Conservation (phyloP, 1,140 invertebrate genomes). For the Pseudomyrmex concolor region DNA sequence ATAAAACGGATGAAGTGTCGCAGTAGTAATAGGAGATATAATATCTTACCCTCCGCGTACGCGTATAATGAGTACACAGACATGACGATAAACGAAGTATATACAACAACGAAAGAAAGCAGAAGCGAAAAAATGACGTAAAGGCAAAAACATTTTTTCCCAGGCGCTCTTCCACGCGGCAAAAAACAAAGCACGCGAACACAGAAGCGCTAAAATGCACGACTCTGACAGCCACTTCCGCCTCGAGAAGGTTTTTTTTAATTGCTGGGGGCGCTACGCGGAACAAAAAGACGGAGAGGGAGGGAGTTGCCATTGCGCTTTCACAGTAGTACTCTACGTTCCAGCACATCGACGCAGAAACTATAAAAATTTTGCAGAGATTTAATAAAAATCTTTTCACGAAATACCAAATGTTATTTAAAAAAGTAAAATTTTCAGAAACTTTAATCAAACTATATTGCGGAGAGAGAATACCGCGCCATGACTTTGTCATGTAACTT, state of each 20-base stretch:
- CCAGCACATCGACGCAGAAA: neutral
- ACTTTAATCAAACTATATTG: no score
- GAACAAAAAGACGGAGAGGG: slow-evolving; percentile 31
- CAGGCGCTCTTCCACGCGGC: slow-evolving; percentile 17
- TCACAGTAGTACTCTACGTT: neutral
- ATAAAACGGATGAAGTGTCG: no score
- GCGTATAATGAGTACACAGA: slow-evolving; percentile 41
- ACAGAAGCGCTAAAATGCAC: slow-evolving; percentile 54
- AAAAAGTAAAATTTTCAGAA: no score
- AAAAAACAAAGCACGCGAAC: slow-evolving; percentile 27
- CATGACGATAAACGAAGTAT: slow-evolving; percentile 22
- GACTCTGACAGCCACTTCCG: slow-evolving; percentile 53
- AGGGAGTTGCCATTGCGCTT: slow-evolving; percentile 20
- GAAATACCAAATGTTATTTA: neutral
- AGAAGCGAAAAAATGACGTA: slow-evolving; percentile 49
- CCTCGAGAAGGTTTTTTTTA: slow-evolving; percentile 61
- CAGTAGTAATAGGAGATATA: no score
- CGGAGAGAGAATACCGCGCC: no score
- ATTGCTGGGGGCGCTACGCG: slow-evolving; percentile 28
- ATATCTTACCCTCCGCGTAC: neutral
- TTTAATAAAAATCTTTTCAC: slow-evolving; percentile 13
- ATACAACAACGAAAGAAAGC: neutral
- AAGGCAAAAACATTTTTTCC: slow-evolving; percentile 57
- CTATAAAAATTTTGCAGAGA: neutral
- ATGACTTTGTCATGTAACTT: no score